Base-by-base conservation (phyloP, 92 coral and sea anemone species). In the Virgularia gustaviana region DNA sequence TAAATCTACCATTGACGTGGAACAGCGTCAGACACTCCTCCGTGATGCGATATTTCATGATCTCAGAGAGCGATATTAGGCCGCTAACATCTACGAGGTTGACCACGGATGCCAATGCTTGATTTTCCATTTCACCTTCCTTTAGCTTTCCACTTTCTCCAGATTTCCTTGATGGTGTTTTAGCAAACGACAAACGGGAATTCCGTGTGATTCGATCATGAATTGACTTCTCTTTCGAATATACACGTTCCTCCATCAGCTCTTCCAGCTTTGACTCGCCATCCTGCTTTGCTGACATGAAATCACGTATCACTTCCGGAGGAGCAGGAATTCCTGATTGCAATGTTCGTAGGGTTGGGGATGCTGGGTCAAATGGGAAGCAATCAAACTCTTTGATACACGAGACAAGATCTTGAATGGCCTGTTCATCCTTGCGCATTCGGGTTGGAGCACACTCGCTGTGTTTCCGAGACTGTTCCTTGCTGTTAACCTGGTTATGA, bases 361-460 rank as follows among this genome's bases (percentile, higher is more conserved):
- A 57, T 57, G 64, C 15, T 25, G 38, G 9, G 13, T 57, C 64
- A 57, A 24, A 57, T 4, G 64, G 64, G 37, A 57, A 57, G 39
- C 64, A 57, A 57, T 57, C 64, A 57, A 57, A 57, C 64, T 57
- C 64, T 15, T 57, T 31, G 64, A 57, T 57, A 41, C 64, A 57
- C 15, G 64, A 27, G 19, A 55, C 25, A n/a, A 55, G 62, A 55
- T 55, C 62, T 55, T 55, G 32, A 36, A 27, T 29, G 19, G 51
- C 51, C 16, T 57, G 64, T 23, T 57, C 64, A 29, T 57, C 64
- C 64, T 56, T 56, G 36, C 16, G 4, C 64, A 57, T 57, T 23
- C 37, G 12, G 15, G 36, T 57, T 2, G 39, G 64, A 57, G 64
- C 64, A 57, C 63, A 57, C 63, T 57, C 51, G 51, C 5, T 43